These are phyloP conservation scores for Operophtera brumata DNA, from an alignment of 2,888 invertebrate genomes.

Conservation along the genomic window DNA sequence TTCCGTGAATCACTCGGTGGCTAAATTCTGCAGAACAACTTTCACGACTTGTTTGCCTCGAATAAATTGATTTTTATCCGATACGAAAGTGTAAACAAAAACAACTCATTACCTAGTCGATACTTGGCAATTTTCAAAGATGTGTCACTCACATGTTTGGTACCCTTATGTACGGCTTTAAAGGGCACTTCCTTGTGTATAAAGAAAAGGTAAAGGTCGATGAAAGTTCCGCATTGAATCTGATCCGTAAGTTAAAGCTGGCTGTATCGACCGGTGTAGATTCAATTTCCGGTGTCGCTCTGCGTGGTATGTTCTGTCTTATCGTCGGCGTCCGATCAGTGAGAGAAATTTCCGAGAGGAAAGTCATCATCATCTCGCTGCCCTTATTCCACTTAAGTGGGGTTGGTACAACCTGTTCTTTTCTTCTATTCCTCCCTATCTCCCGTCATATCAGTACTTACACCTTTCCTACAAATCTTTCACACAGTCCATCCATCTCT, in stretches of 20 bases:
- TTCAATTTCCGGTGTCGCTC: background rate
- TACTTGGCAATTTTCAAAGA: background rate
- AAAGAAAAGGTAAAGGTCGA: constrained; percentile 2
- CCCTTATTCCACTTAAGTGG: no score
- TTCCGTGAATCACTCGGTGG: constrained; percentile 35
- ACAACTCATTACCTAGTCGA: background rate
- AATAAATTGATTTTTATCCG: constrained; percentile 36
- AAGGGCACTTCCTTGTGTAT: background rate
- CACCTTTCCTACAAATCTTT: no score
- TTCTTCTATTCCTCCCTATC: no score
- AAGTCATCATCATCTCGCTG: background rate
- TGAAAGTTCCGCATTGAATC: constrained; percentile 7
- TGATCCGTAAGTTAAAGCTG: background rate
- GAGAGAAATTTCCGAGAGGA: background rate
- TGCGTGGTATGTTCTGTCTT: background rate
- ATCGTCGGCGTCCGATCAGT: background rate
- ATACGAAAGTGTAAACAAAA: constrained; percentile 30
- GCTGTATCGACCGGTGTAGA: background rate
- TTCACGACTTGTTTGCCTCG: constrained; percentile 39
- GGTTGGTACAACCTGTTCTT: no score
- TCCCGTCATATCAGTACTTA: no score
- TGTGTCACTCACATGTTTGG: constrained; percentile 1
- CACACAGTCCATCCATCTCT: no score
- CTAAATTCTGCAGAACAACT: constrained; percentile 43
- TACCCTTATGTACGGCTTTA: background rate